phyloP scores from a whole-genome alignment of 92 coral and sea anemone species.

The Actinostola sp. region DNA sequence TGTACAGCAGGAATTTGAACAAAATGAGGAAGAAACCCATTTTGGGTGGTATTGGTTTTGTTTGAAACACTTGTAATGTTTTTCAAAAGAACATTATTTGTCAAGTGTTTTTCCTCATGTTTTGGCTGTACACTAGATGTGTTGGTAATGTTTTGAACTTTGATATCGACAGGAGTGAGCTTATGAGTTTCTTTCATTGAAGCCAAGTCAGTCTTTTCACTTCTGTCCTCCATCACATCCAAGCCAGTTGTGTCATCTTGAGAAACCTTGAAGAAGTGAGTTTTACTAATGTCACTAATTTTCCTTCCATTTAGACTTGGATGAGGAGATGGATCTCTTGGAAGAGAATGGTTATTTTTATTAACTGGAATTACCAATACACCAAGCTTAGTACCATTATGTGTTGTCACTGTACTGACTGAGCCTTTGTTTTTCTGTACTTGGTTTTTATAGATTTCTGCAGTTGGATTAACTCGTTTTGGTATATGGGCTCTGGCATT shows the following conservation, averaged over 20 bases:
- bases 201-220: too few relatives aligned
- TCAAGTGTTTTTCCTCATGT: not conserved
- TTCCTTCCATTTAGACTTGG: not conserved
- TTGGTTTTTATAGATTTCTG: too few relatives aligned
- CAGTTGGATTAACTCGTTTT: too few relatives aligned
- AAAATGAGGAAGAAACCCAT: slow-evolving; percentile 48
- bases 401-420: too few relatives aligned
- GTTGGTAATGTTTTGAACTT: not conserved
- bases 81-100: not conserved
- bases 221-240: too few relatives aligned
- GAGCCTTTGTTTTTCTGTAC: too few relatives aligned
- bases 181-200: too few relatives aligned
- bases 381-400: too few relatives aligned
- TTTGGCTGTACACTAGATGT: not conserved
- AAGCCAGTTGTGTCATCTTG: slow-evolving; percentile 22
- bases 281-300: too few relatives aligned
- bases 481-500: not conserved
- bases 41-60: not conserved
- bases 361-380: too few relatives aligned
- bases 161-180: not conserved
- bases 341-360: not conserved
- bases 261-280: slow-evolving; percentile 14
- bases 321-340: too few relatives aligned
- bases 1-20: slow-evolving; percentile 12
- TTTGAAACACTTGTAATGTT: not conserved